phyloP scores from a whole-genome alignment of 2,113 vertebrate species.

The Nestor notabilis region DNA sequence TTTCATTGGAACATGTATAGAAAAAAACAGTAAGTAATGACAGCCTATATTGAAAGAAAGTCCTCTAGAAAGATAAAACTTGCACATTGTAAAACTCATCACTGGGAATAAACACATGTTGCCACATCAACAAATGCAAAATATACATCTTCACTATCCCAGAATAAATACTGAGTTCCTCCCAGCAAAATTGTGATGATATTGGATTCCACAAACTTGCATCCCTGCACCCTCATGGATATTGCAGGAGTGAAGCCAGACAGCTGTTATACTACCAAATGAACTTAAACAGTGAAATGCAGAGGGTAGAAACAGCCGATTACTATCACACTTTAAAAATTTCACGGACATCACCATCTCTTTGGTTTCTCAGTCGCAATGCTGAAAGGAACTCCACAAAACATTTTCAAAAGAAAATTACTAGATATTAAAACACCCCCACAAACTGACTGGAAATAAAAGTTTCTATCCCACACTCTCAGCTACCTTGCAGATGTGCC shows the following conservation, averaged over 20 bases:
- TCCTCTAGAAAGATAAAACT: background rate
- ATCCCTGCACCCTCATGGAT: background rate
- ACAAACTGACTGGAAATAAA: background rate
- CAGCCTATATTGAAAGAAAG: background rate
- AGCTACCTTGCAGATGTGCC: background rate
- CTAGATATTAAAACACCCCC: background rate
- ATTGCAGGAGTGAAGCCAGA: background rate
- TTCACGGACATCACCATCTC: background rate
- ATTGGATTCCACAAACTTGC: background rate
- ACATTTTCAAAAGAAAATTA: background rate
- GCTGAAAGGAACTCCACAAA: background rate
- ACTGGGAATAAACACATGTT: background rate
- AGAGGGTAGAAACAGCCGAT: background rate
- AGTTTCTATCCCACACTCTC: background rate
- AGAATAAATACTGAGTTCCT: background rate
- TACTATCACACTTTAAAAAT: background rate
- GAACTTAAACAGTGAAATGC: background rate
- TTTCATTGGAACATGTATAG: background rate
- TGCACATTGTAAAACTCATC: background rate
- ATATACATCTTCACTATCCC: background rate
- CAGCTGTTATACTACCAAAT: background rate
- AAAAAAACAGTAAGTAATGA: background rate
- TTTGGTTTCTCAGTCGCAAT: background rate
- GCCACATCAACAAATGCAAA: background rate
- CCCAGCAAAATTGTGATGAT: background rate